Evolutionary conservation across 2,888 invertebrate species (phyloP), one percentile per base, ranked within the genome.

Genomic region (Patella ulyssiponensis): DNA sequence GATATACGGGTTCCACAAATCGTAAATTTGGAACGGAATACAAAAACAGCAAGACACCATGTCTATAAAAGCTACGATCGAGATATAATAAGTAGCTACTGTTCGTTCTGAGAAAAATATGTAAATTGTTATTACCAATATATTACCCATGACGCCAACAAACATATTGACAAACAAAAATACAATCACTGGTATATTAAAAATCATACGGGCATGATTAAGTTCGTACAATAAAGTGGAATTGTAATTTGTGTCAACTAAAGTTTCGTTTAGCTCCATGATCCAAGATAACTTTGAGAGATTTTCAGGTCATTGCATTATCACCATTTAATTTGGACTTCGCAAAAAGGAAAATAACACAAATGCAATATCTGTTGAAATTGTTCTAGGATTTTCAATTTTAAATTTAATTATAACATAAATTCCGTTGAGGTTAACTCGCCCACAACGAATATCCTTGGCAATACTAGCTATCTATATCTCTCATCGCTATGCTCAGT

Each of bases 101-200:
- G 86, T 85, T 73, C 83, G 81, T 20, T 82, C 80, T 69, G 85
- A 81, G 23, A 84, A 83, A 70, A 82, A 81, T 58, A 79, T 81
- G 79, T 88, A 88, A n/a, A 88, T 83, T 72, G 85, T 84, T 52
- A 84, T 82, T 70, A 88, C 87, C 33, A 86, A 79, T 52, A 74
- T 75, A 77, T 88, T 88, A 17, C 88, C 88, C 52, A 86, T 70
- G 14, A 85, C 71, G 33, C 87, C 86, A 7, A 83, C 71, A 1
- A 81, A 51, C 76, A 86, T 82, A 20, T 86, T 77, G 11, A 87
- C 9, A 20, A 81, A 71, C 44, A 88, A 81, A 71, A 83, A 82
- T 33, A 84, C 77, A n/a, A 85, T 85, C 20, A 88, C 85, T 15
- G 87, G 86, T n/a, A 84, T 77, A 44, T 86, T 79, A 20, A 84